These are phyloP conservation scores for Parnassius orleans DNA, from an alignment of 2,888 invertebrate genomes.

Conservation along the genomic window DNA sequence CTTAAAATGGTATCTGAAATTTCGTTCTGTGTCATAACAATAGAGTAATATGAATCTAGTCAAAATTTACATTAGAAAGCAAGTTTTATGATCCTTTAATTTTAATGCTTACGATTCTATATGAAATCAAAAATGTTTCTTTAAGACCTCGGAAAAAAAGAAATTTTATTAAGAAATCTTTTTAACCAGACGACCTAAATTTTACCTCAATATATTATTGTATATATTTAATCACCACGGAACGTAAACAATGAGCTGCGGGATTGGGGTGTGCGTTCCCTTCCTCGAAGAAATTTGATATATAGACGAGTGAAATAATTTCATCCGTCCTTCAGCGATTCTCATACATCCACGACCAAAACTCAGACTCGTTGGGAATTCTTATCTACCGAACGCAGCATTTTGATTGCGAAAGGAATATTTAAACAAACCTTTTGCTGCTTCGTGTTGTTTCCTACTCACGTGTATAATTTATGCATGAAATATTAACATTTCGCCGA, in stretches of 20 bases:
- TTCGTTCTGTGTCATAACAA: constrained; percentile 3
- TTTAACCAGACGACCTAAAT: background rate
- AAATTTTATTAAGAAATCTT: background rate
- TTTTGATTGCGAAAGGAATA: constrained; percentile 78
- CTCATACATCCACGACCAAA: constrained; percentile 50
- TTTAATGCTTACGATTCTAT: too few species aligned
- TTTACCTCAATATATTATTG: constrained; percentile 13
- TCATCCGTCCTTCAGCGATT: constrained; percentile 48
- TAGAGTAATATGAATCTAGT: background rate
- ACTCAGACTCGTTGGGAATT: constrained; percentile 65
- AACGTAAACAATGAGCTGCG: constrained; percentile 42
- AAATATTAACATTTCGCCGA: constrained; percentile 37
- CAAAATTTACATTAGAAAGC: too few species aligned
- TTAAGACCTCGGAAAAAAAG: background rate
- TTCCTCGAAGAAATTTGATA: constrained; percentile 63
- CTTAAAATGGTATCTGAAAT: constrained; percentile 6
- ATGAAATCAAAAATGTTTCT: too few species aligned
- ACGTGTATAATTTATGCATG: constrained; percentile 68
- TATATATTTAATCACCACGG: constrained; percentile 27
- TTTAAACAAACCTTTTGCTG: constrained; percentile 68
- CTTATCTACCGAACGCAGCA: constrained; percentile 76
- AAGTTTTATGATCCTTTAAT: too few species aligned
- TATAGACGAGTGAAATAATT: constrained; percentile 74
- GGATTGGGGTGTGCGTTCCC: constrained; percentile 49
- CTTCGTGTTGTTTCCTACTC: constrained; percentile 65